Base-by-base conservation (phyloP, 2,797 vertebrate genomes). In the Dicrostonyx torquatus region DNA sequence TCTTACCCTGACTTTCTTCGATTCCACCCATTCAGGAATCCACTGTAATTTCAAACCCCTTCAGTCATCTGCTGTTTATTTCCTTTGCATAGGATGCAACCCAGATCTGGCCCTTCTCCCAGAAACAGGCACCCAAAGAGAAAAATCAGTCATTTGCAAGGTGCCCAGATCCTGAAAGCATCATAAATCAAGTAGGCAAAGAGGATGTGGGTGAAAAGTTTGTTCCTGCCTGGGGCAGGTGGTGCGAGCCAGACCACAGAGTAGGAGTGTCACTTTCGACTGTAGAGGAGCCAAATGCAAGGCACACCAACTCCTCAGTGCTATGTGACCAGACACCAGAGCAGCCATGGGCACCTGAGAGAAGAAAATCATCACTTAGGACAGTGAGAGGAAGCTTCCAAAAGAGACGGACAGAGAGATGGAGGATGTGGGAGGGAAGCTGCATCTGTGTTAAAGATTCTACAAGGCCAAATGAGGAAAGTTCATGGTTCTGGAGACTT, bases 31-130 rank as follows among this genome's bases (percentile, higher is more conserved):
- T 64, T 68, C 58, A 66, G 45, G 34, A 62, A 87, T 22, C 48
- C 68, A 29, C 50, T 60, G 75, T 34, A 22, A 31, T 26, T 79
- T 37, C 91, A 72, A 48, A 37, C 17, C 75, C 50, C 37, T 66
- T 26, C 48, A 3, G 20, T 12, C 17, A 31, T 18, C 75, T 62
- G 40, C 50, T 87, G 34, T 48, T 31, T 50, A 40, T 37, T 87
- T 62, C 34, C 53, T 79, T 72, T 14, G 22, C 53, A 22, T 9
- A 90, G 70, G 34, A 70, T 62, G 24, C 68, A 77, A 12, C 8
- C 43, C 76, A 58, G 50, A 62, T 82, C 82, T 64, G 24, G 86
- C n/a, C 29, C 82, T 93, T 87, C 82, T 93, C 82, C 76, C 26
- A 62, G 50, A 92, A 70, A 53, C 12, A 64, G 77, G 53, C 60